These are phyloP conservation scores for Globicephala melas DNA, from an alignment of 2,113 vertebrate genomes.

Conservation along the genomic window DNA sequence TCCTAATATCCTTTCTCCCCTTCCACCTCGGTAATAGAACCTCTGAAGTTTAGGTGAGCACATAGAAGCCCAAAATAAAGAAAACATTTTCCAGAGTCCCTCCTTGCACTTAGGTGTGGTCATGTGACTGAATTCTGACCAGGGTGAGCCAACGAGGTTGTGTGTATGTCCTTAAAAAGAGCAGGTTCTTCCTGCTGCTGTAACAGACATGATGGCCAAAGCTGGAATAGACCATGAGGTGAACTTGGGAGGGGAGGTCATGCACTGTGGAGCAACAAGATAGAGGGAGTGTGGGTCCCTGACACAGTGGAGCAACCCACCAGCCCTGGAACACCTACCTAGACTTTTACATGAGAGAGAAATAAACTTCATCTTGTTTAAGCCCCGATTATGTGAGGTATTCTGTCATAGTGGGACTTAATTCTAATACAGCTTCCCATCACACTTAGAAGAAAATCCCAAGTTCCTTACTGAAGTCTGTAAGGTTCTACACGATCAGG, in stretches of 20 bases:
- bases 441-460: background rate
- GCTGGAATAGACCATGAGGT: background rate
- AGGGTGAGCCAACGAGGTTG: background rate
- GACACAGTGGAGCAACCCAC: background rate
- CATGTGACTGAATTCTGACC: background rate
- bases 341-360: background rate
- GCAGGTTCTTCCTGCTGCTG: background rate
- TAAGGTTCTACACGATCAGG: background rate
- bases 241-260: background rate
- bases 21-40: background rate
- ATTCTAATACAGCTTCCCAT: background rate
- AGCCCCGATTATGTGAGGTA: background rate
- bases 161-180: background rate
- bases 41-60: background rate
- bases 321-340: background rate
- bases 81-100: background rate
- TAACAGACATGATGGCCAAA: background rate
- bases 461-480: background rate
- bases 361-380: background rate
- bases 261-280: background rate
- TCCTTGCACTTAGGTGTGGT: background rate
- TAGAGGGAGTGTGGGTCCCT: background rate
- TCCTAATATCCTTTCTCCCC: background rate
- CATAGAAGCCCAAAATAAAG: background rate
- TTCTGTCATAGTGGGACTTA: background rate